phyloP scores from a whole-genome alignment of 2,797 vertebrate genomes.

The Myotis daubentonii region DNA sequence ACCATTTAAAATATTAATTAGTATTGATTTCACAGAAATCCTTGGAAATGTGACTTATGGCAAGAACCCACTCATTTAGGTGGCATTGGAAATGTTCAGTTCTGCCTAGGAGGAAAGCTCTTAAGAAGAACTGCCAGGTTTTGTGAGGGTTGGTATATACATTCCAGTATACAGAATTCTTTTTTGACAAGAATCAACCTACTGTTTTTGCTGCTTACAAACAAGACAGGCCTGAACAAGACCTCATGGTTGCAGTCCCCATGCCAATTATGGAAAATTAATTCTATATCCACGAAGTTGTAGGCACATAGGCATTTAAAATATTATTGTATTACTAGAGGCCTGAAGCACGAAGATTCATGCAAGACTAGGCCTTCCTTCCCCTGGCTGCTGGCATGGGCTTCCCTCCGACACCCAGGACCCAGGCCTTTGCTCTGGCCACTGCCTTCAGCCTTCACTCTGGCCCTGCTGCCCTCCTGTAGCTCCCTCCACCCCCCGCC shows the following conservation, averaged over 20 bases:
- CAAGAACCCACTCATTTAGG: not conserved
- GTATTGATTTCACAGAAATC: conserved; percentile 10
- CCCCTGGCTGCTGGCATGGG: too few species aligned
- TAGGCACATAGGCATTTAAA: not conserved
- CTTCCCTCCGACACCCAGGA: too few species aligned
- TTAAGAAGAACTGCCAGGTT: not conserved
- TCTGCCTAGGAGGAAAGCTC: not conserved
- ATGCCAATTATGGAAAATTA: not conserved
- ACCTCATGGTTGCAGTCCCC: not conserved
- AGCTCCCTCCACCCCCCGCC: too few species aligned
- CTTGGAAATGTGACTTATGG: not conserved
- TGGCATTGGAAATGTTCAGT: not conserved
- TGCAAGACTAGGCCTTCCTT: too few species aligned
- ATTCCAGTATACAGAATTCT: not conserved
- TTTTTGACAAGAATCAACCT: not conserved
- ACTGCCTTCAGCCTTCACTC: too few species aligned
- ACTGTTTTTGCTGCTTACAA: not conserved
- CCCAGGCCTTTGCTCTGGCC: too few species aligned
- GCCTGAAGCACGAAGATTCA: too few species aligned
- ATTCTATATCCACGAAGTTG: not conserved
- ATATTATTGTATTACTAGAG: not conserved
- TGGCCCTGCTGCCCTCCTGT: too few species aligned
- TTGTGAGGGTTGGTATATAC: not conserved
- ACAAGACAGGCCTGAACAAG: not conserved
- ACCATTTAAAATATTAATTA: conserved; percentile 2